Percentiles rank a stretch among this genome's conserved stretches.
Conservation (phyloP, 1,140 invertebrate genomes). For the Antheraea mylitta region DNA sequence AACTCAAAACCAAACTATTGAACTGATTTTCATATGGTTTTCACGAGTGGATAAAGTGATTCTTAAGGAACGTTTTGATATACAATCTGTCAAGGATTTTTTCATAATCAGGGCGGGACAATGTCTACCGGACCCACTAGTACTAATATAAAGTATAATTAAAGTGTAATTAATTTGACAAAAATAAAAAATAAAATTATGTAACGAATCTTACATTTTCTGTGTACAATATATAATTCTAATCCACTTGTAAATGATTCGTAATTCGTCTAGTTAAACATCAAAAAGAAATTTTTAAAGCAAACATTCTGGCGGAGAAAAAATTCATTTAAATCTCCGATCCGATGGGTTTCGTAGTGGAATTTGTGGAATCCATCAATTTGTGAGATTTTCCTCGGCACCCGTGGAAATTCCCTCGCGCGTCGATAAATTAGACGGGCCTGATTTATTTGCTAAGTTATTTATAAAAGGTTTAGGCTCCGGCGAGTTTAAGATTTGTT, state of each 20-base stretch:
- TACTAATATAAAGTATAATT: too few relatives aligned
- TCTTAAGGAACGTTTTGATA: too few relatives aligned
- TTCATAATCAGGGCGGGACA: too few relatives aligned
- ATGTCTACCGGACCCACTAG: too few relatives aligned
- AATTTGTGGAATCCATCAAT: slow-evolving; percentile 68
- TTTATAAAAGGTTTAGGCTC: slow-evolving; percentile 34
- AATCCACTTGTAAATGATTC: neutral
- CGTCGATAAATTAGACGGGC: slow-evolving; percentile 55
- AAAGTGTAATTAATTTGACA: too few relatives aligned
- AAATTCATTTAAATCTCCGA: slow-evolving; percentile 50
- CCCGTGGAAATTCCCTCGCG: slow-evolving; percentile 45
- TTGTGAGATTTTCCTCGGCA: slow-evolving; percentile 59
- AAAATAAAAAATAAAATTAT: too few relatives aligned
- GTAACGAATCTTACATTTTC: too few relatives aligned
- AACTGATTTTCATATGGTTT: too few relatives aligned
- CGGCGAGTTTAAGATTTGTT: neutral
- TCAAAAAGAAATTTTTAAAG: slow-evolving; percentile 19
- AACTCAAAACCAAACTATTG: too few relatives aligned
- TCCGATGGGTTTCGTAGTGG: slow-evolving; percentile 41
- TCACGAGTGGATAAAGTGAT: too few relatives aligned
- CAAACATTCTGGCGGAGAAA: slow-evolving; percentile 17
- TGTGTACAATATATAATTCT: neutral
- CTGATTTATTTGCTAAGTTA: slow-evolving; percentile 62
- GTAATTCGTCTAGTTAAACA: slow-evolving; percentile 5
- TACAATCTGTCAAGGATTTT: too few relatives aligned